Evolutionary conservation across 2,888 invertebrate species (phyloP).

Genomic region (Perithous albicinctus): DNA sequence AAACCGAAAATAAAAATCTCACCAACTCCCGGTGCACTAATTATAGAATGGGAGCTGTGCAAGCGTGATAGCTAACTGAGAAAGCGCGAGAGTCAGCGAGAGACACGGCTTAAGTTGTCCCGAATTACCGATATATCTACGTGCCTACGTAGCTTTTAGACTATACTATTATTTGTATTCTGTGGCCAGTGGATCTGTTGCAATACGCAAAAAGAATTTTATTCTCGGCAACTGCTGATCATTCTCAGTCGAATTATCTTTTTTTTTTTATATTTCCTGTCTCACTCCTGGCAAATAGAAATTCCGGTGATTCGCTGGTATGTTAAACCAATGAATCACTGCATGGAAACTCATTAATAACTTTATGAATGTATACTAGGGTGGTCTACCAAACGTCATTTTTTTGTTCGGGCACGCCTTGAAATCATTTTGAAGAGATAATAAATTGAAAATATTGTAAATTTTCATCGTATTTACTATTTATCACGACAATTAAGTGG

Average conservation of each 20-base stretch:
- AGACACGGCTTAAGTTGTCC: constrained; percentile 59
- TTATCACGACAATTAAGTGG: too few relatives aligned
- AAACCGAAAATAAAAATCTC: constrained; percentile 83
- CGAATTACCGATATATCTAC: constrained; percentile 74
- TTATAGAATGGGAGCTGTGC: constrained; percentile 79
- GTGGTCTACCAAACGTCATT: too few relatives aligned
- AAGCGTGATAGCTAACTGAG: neutral
- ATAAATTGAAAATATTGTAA: too few relatives aligned
- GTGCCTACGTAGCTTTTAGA: constrained; percentile 1
- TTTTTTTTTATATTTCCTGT: constrained; percentile 31
- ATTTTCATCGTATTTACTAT: too few relatives aligned
- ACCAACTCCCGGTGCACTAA: constrained; percentile 78
- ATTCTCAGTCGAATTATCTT: constrained; percentile 29
- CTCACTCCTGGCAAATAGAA: constrained; percentile 34
- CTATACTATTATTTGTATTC: constrained; percentile 19
- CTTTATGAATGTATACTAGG: constrained; percentile 21
- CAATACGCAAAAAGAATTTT: constrained; percentile 65
- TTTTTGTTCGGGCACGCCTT: too few relatives aligned
- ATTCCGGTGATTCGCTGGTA: constrained; percentile 39
- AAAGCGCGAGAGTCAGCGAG: neutral
- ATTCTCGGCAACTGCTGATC: constrained; percentile 61
- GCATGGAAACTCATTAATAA: constrained; percentile 57
- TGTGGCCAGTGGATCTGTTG: constrained; percentile 22
- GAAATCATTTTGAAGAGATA: too few relatives aligned
- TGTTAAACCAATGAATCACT: constrained; percentile 53